Base-by-base conservation (phyloP, 2,888 invertebrate genomes). In the Polylopha cassiicola region DNA sequence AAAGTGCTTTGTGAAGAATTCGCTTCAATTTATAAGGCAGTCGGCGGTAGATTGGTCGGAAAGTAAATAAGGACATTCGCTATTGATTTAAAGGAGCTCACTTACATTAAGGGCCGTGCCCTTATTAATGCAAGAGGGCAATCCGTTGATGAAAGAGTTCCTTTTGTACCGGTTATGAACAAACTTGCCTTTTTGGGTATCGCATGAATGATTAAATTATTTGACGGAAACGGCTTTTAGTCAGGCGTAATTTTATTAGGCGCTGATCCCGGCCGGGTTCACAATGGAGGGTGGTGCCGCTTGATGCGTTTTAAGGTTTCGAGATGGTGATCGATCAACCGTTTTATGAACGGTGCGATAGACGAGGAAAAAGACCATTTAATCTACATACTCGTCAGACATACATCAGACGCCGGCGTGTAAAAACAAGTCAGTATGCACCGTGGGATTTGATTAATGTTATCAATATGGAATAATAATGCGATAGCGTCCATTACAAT, bases 1-100 rank as follows among this genome's bases (percentile, higher is more conserved):
- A 81, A 82, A 79, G 71, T 75, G 74, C 78, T 80, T 78, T 75
- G 74, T 72, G 70, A 72, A 65, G 75, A 76, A 81, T 79, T 76
- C 72, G 58, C 51, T 72, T 68, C 77, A 81, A 78, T 84, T 80
- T 82, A 76, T 75, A 70, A 75, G 75, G 67, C 66, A 73, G 74
- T 68, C 67, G 58, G 65, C 51, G 65, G 67, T 64, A 67, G 72
- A 75, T 77, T 61, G 75, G 64, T 65, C 47, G 66, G 67, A 68
- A 66, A 65, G 75, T 75, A 80, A 81, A 80, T 79, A 79, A 73
- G 55, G 69, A 61, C 62, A 67, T 61, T 66, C 64, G 62, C 66
- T 61, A 70, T 71, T 67, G 65, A 73, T 75, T 71, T 65, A 70
- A 72, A 66, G 64, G 58, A 63, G 59, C 47, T 47, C 50, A 46